phyloP scores from a whole-genome alignment of 2,888 invertebrate species.

The Brachylomia viminalis region DNA sequence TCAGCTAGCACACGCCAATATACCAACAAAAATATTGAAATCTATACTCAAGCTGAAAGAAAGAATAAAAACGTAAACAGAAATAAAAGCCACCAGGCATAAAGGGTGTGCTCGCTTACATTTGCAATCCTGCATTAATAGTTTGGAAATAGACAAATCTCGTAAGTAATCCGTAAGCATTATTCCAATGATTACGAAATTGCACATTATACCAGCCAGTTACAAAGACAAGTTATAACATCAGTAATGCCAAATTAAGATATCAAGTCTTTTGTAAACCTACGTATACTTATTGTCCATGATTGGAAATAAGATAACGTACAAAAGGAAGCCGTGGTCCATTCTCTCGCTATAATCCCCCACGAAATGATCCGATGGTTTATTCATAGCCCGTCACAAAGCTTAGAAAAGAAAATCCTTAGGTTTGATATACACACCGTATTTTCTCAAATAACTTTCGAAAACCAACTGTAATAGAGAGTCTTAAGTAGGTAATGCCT shows the following conservation, averaged over 20 bases:
- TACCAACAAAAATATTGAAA: too few relatives aligned
- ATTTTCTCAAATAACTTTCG: conserved; percentile 33
- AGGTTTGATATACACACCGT: conserved; percentile 13
- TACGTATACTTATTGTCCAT: background rate
- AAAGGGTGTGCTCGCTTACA: too few relatives aligned
- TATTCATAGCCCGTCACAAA: conserved; percentile 46
- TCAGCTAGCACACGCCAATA: too few relatives aligned
- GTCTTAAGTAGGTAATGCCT: conserved; percentile 9
- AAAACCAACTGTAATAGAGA: conserved; percentile 11
- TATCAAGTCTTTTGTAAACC: background rate
- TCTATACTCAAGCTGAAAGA: too few relatives aligned
- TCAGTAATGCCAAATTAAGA: background rate
- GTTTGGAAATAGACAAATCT: background rate
- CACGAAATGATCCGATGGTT: conserved; percentile 44
- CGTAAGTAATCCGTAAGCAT: background rate
- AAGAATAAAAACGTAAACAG: too few relatives aligned
- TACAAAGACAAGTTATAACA: background rate
- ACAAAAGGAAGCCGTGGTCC: conserved; percentile 36
- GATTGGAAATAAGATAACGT: conserved; percentile 38
- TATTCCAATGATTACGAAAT: background rate
- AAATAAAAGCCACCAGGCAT: too few relatives aligned
- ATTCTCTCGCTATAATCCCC: conserved; percentile 38
- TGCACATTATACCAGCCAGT: background rate
- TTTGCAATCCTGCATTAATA: too few relatives aligned
- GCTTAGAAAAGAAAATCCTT: conserved; percentile 30